Percentiles rank a stretch among this genome's conserved stretches.
These are phyloP conservation scores for Lagopus muta DNA, from an alignment of 2,113 vertebrate genomes.

Conservation along the genomic window DNA sequence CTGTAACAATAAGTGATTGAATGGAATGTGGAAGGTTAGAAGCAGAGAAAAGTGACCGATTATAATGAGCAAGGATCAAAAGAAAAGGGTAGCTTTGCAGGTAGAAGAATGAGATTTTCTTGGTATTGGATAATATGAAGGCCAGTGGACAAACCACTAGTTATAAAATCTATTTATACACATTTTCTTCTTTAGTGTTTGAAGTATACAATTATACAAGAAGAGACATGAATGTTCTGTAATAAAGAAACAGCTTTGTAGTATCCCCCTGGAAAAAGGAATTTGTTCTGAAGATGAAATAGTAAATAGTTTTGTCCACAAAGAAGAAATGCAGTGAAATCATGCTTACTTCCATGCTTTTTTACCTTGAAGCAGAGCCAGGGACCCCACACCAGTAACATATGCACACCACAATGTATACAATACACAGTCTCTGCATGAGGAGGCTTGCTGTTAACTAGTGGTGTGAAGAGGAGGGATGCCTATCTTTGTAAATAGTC, in stretches of 20 bases:
- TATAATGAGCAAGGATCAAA: background rate
- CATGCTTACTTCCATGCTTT: background rate
- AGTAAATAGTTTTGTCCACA: background rate
- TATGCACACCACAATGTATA: rapidly evolving
- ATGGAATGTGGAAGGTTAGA: background rate
- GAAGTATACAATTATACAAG: background rate
- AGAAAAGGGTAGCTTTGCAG: background rate
- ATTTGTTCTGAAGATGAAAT: background rate
- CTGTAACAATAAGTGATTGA: background rate
- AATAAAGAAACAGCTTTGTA: background rate
- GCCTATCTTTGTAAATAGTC: too few relatives aligned
- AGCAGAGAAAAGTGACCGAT: background rate
- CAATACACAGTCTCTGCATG: background rate
- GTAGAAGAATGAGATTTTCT: background rate
- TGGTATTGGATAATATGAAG: background rate
- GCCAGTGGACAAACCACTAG: background rate
- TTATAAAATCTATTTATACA: background rate
- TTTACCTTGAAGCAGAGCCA: background rate
- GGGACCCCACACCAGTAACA: background rate
- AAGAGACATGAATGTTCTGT: background rate
- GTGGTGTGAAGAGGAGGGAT: background rate
- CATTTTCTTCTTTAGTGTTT: background rate
- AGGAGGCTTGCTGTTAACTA: background rate
- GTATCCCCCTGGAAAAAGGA: background rate
- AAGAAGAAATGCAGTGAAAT: background rate